Conservation (phyloP, 1,140 invertebrate species). For the Campoletis sonorensis region DNA sequence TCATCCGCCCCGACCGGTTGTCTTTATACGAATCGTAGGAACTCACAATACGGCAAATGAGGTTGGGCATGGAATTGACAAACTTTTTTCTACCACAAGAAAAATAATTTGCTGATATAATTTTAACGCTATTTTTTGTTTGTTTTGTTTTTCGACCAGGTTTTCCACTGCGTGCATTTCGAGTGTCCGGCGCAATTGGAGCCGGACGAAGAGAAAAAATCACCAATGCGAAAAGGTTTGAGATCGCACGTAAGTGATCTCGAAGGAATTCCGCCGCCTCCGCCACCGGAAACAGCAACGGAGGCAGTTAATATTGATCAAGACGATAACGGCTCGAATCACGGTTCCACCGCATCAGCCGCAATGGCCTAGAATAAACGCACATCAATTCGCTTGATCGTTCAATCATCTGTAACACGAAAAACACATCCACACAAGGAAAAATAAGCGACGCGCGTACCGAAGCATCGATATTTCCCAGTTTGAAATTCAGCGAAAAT, state of each 20-base stretch:
- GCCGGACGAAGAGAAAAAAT: conserved; percentile 68
- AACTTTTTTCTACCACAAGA: not conserved
- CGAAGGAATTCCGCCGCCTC: conserved; percentile 43
- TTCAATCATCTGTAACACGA: conserved; percentile 16
- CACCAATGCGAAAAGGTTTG: conserved; percentile 56
- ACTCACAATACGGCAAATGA: conserved; percentile 98
- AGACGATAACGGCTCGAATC: conserved; percentile 58
- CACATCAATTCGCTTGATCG: conserved; percentile 37
- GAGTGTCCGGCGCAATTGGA: conserved; percentile 90
- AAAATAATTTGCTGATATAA: too few species aligned
- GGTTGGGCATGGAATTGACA: conserved; percentile 73
- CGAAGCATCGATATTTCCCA: not conserved
- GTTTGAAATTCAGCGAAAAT: too few species aligned
- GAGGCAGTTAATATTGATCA: conserved; percentile 70
- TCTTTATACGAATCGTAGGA: conserved; percentile 96
- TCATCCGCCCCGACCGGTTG: conserved; percentile 85
- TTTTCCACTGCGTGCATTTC: conserved; percentile 98
- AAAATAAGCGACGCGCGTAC: not conserved
- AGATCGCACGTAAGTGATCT: not conserved
- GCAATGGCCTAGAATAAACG: conserved; percentile 47
- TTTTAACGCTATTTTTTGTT: too few species aligned
- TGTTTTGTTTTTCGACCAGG: conserved; percentile 77
- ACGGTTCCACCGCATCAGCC: conserved; percentile 49
- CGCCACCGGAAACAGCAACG: conserved; percentile 65
- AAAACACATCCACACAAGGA: not conserved